phyloP scores from a whole-genome alignment of 1,140 invertebrate species.

The Drosophila bocki region DNA sequence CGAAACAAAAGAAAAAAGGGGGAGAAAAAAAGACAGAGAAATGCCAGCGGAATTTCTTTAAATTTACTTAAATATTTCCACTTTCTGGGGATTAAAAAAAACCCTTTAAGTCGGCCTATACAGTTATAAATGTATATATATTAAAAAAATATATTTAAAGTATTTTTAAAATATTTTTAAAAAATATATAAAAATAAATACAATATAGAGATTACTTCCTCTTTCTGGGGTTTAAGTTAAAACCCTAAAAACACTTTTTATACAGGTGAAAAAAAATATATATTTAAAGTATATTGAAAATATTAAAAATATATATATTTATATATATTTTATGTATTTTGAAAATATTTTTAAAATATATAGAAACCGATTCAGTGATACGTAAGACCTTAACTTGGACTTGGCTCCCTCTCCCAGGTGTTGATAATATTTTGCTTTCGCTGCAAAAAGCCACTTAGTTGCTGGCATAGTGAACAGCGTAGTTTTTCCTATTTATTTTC shows the following conservation, averaged over 20 bases:
- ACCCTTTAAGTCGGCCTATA: background rate
- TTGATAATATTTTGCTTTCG: constrained; percentile 37
- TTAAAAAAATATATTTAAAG: too few relatives aligned
- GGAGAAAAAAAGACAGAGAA: constrained; percentile 12
- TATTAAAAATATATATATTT: too few relatives aligned
- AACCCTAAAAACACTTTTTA: background rate
- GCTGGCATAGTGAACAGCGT: constrained; percentile 21
- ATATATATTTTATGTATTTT: too few relatives aligned
- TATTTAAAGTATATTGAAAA: too few relatives aligned
- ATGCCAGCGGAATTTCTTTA: constrained; percentile 41
- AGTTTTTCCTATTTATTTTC: constrained; percentile 3
- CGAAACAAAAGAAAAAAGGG: constrained; percentile 13
- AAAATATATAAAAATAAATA: too few relatives aligned
- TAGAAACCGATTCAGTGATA: too few relatives aligned
- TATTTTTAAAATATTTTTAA: too few relatives aligned
- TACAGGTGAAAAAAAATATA: background rate
- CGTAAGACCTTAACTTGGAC: constrained; percentile 25
- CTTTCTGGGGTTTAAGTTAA: constrained; percentile 9
- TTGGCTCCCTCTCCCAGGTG: constrained; percentile 22
- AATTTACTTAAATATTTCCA: too few relatives aligned
- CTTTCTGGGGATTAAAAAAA: constrained; percentile 12
- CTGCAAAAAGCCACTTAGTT: constrained; percentile 19
- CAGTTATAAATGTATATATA: background rate
- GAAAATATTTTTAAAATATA: background rate
- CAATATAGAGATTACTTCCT: too few relatives aligned